Evolutionary conservation across 2,888 invertebrate species (phyloP).

Genomic region (Platycheirus rosarum): DNA sequence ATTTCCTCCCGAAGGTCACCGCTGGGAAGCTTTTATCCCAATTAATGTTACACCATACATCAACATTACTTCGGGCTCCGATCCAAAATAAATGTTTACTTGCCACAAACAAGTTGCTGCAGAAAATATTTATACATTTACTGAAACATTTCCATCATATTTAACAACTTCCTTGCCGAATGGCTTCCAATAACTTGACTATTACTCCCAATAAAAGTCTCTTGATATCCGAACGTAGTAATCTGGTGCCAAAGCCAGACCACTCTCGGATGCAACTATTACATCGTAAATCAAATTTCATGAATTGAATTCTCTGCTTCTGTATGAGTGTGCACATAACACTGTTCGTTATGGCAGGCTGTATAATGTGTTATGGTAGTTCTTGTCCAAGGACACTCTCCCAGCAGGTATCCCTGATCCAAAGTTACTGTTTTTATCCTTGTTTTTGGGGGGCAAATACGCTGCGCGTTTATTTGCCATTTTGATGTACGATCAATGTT

Average conservation of each 20-base stretch:
- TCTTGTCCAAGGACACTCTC: constrained; percentile 29
- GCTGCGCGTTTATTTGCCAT: constrained; percentile 1
- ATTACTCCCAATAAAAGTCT: constrained; percentile 35
- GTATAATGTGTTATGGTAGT: not conserved
- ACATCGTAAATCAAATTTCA: constrained; percentile 54
- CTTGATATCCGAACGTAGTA: constrained; percentile 8
- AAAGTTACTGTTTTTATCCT: constrained; percentile 7
- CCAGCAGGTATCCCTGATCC: constrained; percentile 25
- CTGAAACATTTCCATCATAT: constrained; percentile 14
- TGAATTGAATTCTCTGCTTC: constrained; percentile 43
- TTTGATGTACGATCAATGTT: constrained; percentile 26
- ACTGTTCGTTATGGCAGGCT: not conserved
- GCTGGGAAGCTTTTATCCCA: constrained; percentile 3
- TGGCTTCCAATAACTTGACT: constrained; percentile 35
- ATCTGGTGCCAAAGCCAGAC: constrained; percentile 42
- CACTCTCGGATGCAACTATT: constrained; percentile 32
- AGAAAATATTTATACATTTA: not conserved
- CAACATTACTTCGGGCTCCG: not conserved
- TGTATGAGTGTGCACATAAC: constrained; percentile 38
- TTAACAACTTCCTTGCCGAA: constrained; percentile 9
- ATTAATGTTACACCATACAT: not conserved
- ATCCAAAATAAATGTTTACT: constrained; percentile 7
- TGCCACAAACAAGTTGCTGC: not conserved
- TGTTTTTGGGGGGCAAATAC: not conserved
- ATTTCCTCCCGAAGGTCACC: not conserved